A percentile compares a stretch with the other conserved stretches of the same genome.
phyloP scores from a whole-genome alignment of 2,797 vertebrate genomes.

The Tokudaia tokunoshimensis region DNA sequence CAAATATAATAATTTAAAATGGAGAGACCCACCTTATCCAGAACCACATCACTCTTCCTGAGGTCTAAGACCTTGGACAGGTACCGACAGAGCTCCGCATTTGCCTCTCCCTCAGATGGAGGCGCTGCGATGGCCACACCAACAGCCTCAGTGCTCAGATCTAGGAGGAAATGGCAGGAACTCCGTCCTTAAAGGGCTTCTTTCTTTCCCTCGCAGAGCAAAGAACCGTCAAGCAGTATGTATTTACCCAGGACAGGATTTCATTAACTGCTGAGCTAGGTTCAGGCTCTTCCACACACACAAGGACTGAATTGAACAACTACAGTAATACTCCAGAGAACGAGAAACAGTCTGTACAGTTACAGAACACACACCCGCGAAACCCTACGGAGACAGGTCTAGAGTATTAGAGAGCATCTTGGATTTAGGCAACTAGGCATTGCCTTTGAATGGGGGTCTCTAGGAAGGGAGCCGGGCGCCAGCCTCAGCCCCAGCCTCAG shows the following conservation, averaged over 20 bases:
- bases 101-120: slow-evolving; percentile 95
- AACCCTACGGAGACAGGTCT: background rate
- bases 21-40: slow-evolving; percentile 92
- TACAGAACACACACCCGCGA: slow-evolving; percentile 5
- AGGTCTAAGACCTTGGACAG: slow-evolving; percentile 93
- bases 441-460: background rate
- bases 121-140: slow-evolving; percentile 95
- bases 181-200: background rate
- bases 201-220: background rate
- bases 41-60: slow-evolving; percentile 92
- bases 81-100: slow-evolving; percentile 93
- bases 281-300: background rate
- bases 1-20: background rate
- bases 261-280: background rate
- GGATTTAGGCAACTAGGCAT: background rate
- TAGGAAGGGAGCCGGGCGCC: background rate
- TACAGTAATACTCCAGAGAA: background rate
- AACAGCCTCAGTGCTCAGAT: slow-evolving; percentile 91
- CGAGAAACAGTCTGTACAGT: background rate
- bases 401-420: background rate
- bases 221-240: background rate
- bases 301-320: background rate
- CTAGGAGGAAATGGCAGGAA: slow-evolving; percentile 84
- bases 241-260: background rate
- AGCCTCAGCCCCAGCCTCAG: background rate